Evolutionary conservation across 2,888 invertebrate species (phyloP), one percentile per base, ranked within the genome.

Genomic region (Nysson spinosus): DNA sequence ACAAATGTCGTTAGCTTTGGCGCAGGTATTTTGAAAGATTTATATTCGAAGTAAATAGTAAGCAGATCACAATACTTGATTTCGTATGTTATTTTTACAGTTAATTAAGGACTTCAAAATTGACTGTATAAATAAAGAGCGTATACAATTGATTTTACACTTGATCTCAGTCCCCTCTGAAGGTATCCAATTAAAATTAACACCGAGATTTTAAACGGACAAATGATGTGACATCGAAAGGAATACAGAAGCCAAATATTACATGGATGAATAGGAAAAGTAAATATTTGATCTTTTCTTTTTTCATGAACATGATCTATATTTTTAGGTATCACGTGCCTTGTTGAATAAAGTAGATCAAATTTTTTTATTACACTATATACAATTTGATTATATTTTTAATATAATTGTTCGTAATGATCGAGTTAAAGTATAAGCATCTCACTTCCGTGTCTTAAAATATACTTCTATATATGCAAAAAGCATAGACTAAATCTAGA

Each of bases 1-100:
- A 40, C 95, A 96, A 88, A 89, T 96, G 79, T 89, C 91, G 60
- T 88, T 92, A 37, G 89, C 94, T 7, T 81, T 95, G 37, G 88
- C 89, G 19, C 90, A 92, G 89, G 94, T 94, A 40, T 5, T n/a
- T n/a, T n/a, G 9, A n/a, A 11, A 35, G 7, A 24, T 17, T 34
- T 9, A 9, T 11, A 16, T 39, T 39, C 1, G 16, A 4, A 2
- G 12, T 24, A 12, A 42, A 6, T 42, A 42, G 26, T 4, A 1
- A 9, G 14, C 22, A n/a, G 12, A 12, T 14, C 12, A 1, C 4
- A 1, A 5, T n/a, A 9, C 43, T 44, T 9, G 11, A 28, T 17
- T 30, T 17, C 40, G 16, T 20, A 0, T 42, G 11, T n/a, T 24
- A 47, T 52, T 24, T 2, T 90, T 89, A 49, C 89, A 91, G 88